phyloP scores from a whole-genome alignment of 2,113 vertebrate species.

The Promerops cafer region DNA sequence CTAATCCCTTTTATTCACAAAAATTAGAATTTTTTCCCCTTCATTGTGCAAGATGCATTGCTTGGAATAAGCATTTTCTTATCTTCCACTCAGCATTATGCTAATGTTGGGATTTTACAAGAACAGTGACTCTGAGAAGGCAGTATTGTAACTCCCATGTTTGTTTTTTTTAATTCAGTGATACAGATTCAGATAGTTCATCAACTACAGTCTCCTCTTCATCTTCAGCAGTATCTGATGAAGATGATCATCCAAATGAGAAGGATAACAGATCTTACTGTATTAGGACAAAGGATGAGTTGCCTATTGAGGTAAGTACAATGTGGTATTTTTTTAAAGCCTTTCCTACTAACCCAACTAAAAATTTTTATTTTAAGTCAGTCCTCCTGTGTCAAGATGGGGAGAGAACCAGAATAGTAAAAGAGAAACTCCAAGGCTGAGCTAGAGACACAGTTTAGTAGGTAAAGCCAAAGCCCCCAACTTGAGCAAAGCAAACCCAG shows the following conservation, averaged over 20 bases:
- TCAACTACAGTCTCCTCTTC: conserved; percentile 25
- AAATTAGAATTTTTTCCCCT: not conserved
- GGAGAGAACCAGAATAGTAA: not conserved
- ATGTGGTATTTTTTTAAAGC: not conserved
- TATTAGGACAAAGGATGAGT: conserved; percentile 70
- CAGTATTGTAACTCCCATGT: not conserved
- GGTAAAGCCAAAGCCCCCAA: not conserved
- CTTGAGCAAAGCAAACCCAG: not conserved
- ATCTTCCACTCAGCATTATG: not conserved
- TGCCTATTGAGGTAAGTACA: conserved; percentile 70
- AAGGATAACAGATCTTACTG: conserved; percentile 48
- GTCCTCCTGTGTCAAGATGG: not conserved
- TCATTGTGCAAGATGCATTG: not conserved
- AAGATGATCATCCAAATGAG: conserved; percentile 48
- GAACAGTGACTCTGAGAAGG: not conserved
- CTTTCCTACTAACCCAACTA: not conserved
- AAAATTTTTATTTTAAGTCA: not conserved
- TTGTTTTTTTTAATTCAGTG: conserved; percentile 50
- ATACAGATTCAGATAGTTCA: conserved; percentile 71
- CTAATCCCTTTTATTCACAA: not conserved
- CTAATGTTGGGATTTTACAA: not conserved
- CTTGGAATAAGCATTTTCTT: not conserved
- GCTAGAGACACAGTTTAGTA: not conserved
- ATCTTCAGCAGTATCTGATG: conserved; percentile 55
- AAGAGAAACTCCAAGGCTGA: not conserved